Evolutionary conservation across 2,888 invertebrate genomes (phyloP).

Genomic region (Bursaphelenchus okinawaensis): DNA sequence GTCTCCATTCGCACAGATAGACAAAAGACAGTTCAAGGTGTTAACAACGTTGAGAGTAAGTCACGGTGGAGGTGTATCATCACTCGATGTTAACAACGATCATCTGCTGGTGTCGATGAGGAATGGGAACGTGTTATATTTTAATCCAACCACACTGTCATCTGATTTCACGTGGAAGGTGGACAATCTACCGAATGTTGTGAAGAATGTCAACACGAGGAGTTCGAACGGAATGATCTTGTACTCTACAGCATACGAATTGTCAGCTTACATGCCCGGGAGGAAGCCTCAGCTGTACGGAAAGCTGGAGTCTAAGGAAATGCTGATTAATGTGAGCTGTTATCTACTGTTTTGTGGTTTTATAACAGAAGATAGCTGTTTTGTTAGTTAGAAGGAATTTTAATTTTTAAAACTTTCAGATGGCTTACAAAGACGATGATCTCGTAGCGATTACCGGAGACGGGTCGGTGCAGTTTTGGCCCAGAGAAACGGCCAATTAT

Average conservation of each 20-base stretch:
- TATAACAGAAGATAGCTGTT: too few relatives aligned
- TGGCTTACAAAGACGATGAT: constrained; percentile 19
- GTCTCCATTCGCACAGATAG: neutral
- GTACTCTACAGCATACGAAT: constrained; percentile 1
- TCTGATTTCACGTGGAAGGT: constrained; percentile 3
- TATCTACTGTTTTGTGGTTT: neutral
- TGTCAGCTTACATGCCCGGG: constrained; percentile 17
- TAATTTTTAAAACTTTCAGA: constrained; percentile 14
- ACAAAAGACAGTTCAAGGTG: neutral
- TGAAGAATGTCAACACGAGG: neutral
- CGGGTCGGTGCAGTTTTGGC: constrained; percentile 19
- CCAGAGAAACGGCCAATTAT: constrained; percentile 7
- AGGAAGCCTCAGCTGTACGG: constrained; percentile 13
- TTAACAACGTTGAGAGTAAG: neutral
- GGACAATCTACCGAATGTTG: neutral
- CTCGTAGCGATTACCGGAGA: constrained; percentile 15
- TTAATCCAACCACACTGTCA: neutral
- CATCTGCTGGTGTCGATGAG: neutral
- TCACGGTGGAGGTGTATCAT: neutral
- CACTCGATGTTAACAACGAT: neutral
- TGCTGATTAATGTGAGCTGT: constrained; percentile 15
- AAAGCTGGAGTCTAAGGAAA: constrained; percentile 13
- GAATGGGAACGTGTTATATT: neutral
- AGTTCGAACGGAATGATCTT: constrained; percentile 3
- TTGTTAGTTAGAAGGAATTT: too few relatives aligned